Percentiles rank a stretch among this genome's conserved stretches.
phyloP scores from a whole-genome alignment of 2,888 invertebrate species.

The Boloria euphrosyne region DNA sequence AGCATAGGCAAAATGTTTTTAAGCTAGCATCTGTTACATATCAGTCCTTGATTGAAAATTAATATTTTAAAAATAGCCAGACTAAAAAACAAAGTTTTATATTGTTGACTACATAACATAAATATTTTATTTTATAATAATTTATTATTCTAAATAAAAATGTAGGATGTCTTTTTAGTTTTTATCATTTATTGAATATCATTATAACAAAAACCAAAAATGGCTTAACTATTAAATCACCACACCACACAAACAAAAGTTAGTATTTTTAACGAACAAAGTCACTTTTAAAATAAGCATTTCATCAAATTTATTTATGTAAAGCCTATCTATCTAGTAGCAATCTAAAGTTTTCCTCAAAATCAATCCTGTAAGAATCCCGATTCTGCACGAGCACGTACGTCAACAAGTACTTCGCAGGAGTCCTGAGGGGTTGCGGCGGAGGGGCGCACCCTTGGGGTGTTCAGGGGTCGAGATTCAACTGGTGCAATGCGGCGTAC shows the following conservation, averaged over 20 bases:
- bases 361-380: conserved; percentile 46
- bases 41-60: background rate
- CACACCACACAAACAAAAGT: too few species aligned
- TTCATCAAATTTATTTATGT: background rate
- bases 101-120: too few species aligned
- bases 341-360: conserved; percentile 33
- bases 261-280: too few species aligned
- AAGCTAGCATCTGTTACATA: background rate
- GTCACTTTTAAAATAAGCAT: too few species aligned
- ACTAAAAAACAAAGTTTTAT: too few species aligned
- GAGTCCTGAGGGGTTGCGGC: conserved; percentile 36
- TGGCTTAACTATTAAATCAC: too few species aligned
- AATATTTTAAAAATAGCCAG: too few species aligned
- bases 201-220: too few species aligned
- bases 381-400: conserved; percentile 52
- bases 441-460: conserved; percentile 43
- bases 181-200: too few species aligned
- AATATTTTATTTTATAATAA: too few species aligned
- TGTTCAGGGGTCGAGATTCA: conserved; percentile 71
- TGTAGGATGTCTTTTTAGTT: too few species aligned
- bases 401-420: conserved; percentile 69
- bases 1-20: conserved; percentile 8
- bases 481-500: conserved; percentile 81
- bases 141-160: too few species aligned
- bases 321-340: conserved; percentile 8